Conservation (phyloP, 2,797 vertebrate genomes). For the Takifugu ocellatus region DNA sequence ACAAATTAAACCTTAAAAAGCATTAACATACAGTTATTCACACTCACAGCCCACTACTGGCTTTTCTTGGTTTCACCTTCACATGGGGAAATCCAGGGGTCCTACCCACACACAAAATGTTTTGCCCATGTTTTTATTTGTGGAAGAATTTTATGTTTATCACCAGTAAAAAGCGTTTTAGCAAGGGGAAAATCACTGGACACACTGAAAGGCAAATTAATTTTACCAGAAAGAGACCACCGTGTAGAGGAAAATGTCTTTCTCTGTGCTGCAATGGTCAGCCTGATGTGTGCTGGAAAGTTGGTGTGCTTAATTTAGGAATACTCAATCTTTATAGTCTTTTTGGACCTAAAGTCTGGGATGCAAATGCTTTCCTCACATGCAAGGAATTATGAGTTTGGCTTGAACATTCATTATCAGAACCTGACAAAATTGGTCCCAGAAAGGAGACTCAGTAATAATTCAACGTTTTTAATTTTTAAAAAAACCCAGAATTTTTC, state of each 20-base stretch:
- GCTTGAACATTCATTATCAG: no score
- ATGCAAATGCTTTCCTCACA: neutral
- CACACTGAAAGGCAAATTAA: conserved; percentile 36
- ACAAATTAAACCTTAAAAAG: conserved; percentile 57
- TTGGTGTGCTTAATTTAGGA: neutral
- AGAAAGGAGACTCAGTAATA: no score
- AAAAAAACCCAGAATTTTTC: no score
- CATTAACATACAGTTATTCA: conserved; percentile 52
- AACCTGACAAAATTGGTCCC: no score
- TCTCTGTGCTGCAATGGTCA: conserved; percentile 3
- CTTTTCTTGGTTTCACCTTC: conserved; percentile 67
- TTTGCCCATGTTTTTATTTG: conserved; percentile 71
- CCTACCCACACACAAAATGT: conserved; percentile 47
- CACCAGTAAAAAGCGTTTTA: conserved; percentile 41
- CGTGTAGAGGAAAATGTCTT: conserved; percentile 21
- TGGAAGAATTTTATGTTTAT: conserved; percentile 61
- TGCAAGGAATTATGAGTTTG: neutral
- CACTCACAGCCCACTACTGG: conserved; percentile 54
- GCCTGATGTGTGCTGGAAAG: conserved; percentile 6
- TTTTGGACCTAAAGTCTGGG: neutral
- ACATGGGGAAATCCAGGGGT: conserved; percentile 53
- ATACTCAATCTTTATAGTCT: neutral
- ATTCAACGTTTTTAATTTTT: no score
- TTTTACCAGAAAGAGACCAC: conserved; percentile 48
- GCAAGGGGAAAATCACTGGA: conserved; percentile 62